These are phyloP conservation scores for Chrysolina haemoptera DNA, from an alignment of 2,888 invertebrate genomes.

Conservation along the genomic window DNA sequence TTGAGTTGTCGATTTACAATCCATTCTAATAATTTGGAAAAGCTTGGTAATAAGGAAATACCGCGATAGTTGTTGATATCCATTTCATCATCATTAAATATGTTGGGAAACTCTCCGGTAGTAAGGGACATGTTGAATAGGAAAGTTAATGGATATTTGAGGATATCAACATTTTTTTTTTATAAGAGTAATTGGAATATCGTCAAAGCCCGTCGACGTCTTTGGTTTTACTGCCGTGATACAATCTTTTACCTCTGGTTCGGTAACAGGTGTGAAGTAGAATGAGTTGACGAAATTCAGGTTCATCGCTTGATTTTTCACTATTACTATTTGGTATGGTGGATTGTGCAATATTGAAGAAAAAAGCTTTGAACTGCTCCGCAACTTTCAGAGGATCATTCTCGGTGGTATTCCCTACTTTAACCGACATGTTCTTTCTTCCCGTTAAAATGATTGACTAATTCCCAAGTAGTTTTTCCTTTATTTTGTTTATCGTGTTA, in stretches of 20 bases:
- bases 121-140: slow-evolving; percentile 10
- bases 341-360: slow-evolving; percentile 4
- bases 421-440: background rate
- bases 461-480: slow-evolving; percentile 1
- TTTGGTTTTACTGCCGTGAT: slow-evolving; percentile 18
- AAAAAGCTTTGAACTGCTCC: slow-evolving; percentile 4
- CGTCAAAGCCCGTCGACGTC: slow-evolving; percentile 5
- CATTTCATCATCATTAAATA: slow-evolving; percentile 11
- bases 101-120: background rate
- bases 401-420: background rate
- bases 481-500: background rate
- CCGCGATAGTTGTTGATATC: slow-evolving; percentile 10
- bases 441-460: too few relatives aligned
- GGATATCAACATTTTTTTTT: slow-evolving; percentile 17
- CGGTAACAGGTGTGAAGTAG: slow-evolving; percentile 13
- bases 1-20: background rate
- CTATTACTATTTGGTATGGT: slow-evolving; percentile 3
- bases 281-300: slow-evolving; percentile 16
- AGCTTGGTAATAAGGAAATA: background rate
- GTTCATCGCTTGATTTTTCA: slow-evolving; percentile 5
- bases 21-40: slow-evolving; percentile 12
- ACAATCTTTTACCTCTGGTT: background rate
- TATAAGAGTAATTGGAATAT: slow-evolving; percentile 13
- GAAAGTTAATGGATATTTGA: slow-evolving; percentile 11
- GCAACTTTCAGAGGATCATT: slow-evolving; percentile 9